Evolutionary conservation across 2,113 vertebrate species (phyloP).

Genomic region (Cairina moschata): DNA sequence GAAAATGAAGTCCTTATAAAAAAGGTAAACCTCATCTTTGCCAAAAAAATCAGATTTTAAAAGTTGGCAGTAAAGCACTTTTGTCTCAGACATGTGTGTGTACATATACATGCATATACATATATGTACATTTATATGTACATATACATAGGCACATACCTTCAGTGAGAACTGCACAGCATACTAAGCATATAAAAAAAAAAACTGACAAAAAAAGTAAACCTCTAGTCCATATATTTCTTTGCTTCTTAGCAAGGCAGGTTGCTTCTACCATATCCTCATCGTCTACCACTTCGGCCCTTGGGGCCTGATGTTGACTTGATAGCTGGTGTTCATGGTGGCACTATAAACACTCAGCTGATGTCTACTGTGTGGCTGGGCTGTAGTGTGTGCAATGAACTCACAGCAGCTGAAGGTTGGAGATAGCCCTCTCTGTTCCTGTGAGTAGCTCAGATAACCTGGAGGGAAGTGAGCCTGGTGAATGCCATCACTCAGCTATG

Average conservation of each 20-base stretch:
- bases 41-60: background rate
- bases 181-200: fast-evolving
- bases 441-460: background rate
- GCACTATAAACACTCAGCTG: background rate
- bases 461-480: background rate
- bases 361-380: background rate
- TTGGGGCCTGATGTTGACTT: background rate
- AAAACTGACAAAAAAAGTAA: background rate
- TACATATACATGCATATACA: background rate
- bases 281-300: background rate
- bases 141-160: background rate
- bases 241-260: background rate
- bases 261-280: background rate
- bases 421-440: background rate
- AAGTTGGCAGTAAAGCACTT: background rate
- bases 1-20: background rate
- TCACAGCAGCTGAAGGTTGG: background rate
- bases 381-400: background rate
- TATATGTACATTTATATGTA: too few relatives aligned
- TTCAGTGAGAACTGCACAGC: background rate
- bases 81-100: background rate
- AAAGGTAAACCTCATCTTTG: background rate
- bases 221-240: background rate
- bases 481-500: fast-evolving
- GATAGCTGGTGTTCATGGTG: fast-evolving